Evolutionary conservation across 2,888 invertebrate genomes (phyloP), one percentile per base, ranked within the genome.

Genomic region (Trachelus troglodyta): DNA sequence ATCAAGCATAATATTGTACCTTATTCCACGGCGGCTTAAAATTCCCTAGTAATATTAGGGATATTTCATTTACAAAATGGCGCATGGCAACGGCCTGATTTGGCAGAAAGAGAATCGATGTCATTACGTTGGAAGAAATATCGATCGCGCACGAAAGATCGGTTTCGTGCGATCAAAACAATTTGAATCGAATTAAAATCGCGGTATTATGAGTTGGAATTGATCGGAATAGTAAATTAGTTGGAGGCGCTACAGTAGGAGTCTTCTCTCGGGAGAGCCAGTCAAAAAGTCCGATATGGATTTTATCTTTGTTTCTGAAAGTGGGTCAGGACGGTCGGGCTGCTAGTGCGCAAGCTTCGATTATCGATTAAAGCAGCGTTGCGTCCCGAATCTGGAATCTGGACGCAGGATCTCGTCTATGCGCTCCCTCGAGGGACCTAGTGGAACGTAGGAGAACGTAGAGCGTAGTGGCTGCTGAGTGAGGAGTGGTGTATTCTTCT

Each of bases 271-370:
- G 23, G 23, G 9, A 23, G 56, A 56, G 56, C 6, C 56, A 56
- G 56, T 56, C 23, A 23, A 56, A 56, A 56, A 56, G 56, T 9
- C 56, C 56, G 56, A 82, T 89, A 90, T 89, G 90, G 90, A 89
- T 89, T 89, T 89, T 89, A 87, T 88, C 88, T 87, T 83, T 81
- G 76, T 74, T 76, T 56, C 80, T 79, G 79, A 86, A 89, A 89
- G 85, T 89, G 85, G 89, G 89, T 89, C 89, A 90, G 56, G 33
- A 71, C 85, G 84, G 84, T 80, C 81, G 77, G 81, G 83, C 80
- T 82, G 82, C 80, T 81, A 88, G 85, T 90, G 90, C 90, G 89
- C 90, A 90, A 86, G 90, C 89, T 89, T 89, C 87, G 86, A 87
- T 90, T 91, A 91, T 91, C 91, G 91, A 91, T 91, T 89, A 87